phyloP scores from a whole-genome alignment of 2,113 vertebrate genomes.

The Anhinga rufa region DNA sequence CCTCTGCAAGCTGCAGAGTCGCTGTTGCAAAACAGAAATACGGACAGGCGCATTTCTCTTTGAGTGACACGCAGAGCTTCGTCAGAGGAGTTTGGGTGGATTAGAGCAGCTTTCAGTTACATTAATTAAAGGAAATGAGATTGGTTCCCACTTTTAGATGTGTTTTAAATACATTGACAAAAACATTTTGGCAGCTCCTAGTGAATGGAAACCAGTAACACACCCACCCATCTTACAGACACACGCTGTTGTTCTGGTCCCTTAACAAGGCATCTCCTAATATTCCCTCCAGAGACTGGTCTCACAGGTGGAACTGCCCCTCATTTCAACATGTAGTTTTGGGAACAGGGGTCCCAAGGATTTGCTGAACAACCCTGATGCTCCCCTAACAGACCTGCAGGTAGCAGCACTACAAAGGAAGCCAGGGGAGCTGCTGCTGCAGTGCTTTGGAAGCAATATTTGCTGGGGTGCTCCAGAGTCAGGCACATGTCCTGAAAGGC shows the following conservation, averaged over 20 bases:
- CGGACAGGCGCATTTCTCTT: not conserved
- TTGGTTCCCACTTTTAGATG: not conserved
- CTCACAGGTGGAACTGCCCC: not conserved
- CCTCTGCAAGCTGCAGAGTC: not conserved
- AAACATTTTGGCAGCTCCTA: not conserved
- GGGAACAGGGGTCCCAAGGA: not conserved
- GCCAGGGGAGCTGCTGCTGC: not conserved
- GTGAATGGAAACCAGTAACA: not conserved
- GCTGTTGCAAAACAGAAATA: not conserved
- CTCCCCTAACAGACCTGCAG: rapidly evolving
- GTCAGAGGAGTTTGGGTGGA: not conserved
- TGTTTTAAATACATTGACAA: not conserved
- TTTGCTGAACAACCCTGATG: not conserved
- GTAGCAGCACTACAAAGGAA: rapidly evolving
- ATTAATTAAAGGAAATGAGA: not conserved
- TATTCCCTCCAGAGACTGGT: not conserved
- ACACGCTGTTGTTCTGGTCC: rapidly evolving
- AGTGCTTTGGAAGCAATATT: not conserved
- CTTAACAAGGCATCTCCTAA: not conserved
- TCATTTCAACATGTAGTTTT: rapidly evolving
- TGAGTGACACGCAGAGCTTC: not conserved
- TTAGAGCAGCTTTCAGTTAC: not conserved
- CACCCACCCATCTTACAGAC: not conserved
- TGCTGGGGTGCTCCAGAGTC: not conserved
- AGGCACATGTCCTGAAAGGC: not conserved